These are phyloP conservation scores for Tribolium madens DNA, from an alignment of 1,140 invertebrate species.

Conservation along the genomic window DNA sequence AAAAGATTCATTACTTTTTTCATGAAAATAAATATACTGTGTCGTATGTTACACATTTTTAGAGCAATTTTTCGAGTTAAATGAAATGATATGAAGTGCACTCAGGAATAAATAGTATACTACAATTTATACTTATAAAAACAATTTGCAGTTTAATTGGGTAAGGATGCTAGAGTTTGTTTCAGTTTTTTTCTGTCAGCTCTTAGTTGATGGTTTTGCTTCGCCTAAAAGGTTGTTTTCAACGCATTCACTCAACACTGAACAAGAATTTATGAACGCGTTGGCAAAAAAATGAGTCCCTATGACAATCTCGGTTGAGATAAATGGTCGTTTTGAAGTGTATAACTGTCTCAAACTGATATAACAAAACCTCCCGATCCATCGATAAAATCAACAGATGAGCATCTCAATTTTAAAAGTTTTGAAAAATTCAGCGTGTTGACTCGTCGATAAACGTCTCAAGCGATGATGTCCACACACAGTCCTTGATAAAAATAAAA, in stretches of 20 bases:
- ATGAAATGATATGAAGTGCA: neutral
- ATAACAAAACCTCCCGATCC: slow-evolving; percentile 2
- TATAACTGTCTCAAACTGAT: slow-evolving; percentile 19
- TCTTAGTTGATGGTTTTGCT: neutral
- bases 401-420: neutral
- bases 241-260: neutral
- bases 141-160: neutral
- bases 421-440: neutral
- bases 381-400: slow-evolving; percentile 22
- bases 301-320: slow-evolving; percentile 24
- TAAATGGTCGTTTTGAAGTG: slow-evolving; percentile 21
- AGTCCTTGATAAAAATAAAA: slow-evolving; percentile 62
- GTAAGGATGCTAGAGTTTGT: neutral
- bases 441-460: slow-evolving; percentile 53
- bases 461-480: slow-evolving; percentile 66
- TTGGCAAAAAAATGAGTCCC: neutral
- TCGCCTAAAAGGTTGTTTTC: slow-evolving; percentile 1
- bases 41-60: too few species aligned
- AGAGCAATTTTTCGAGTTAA: neutral
- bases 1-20: too few species aligned
- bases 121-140: too few species aligned
- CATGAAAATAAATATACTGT: too few species aligned
- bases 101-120: neutral
- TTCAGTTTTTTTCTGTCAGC: neutral
- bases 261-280: slow-evolving; percentile 28